Percentiles rank a stretch among this genome's conserved stretches.
Conservation (phyloP, 2,888 invertebrate genomes). For the Labia minor region DNA sequence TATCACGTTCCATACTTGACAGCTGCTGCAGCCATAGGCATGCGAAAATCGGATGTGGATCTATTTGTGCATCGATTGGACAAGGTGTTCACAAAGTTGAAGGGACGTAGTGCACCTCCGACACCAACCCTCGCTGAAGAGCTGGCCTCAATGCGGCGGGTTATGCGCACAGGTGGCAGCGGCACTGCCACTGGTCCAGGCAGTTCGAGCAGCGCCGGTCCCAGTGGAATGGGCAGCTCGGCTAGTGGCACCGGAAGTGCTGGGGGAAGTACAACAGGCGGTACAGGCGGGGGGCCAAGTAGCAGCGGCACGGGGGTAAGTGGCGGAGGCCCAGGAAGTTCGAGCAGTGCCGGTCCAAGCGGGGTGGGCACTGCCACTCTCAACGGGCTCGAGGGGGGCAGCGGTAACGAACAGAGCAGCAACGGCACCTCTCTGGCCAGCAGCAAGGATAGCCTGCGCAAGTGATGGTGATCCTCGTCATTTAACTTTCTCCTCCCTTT, state of each 20-base stretch:
- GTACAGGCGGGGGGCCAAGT: conserved; percentile 27
- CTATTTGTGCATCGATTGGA: conserved; percentile 52
- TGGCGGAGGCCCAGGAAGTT: conserved; percentile 18
- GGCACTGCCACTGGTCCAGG: conserved; percentile 25
- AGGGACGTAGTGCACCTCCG: conserved; percentile 32
- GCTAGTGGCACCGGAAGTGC: neutral
- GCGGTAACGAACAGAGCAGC: conserved; percentile 28
- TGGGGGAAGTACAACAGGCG: conserved; percentile 26
- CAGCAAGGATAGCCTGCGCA: conserved; percentile 34
- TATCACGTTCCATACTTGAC: conserved; percentile 57
- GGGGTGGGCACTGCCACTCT: neutral
- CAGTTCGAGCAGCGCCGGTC: conserved; percentile 28
- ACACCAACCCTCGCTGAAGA: conserved; percentile 34
- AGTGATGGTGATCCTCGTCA: conserved; percentile 26
- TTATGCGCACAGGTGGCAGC: conserved; percentile 28
- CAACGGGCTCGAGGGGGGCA: conserved; percentile 30
- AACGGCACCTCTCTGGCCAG: conserved; percentile 33
- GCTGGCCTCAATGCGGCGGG: conserved; percentile 29
- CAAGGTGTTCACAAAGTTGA: conserved; percentile 42
- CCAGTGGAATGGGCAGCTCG: conserved; percentile 22
- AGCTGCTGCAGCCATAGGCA: conserved; percentile 60
- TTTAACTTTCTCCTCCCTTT: conserved; percentile 14
- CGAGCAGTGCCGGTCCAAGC: conserved; percentile 20
- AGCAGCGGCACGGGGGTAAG: conserved; percentile 21
- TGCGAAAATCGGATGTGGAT: conserved; percentile 55